Conservation (phyloP, 2,888 invertebrate genomes). For the Ochropacha duplaris region DNA sequence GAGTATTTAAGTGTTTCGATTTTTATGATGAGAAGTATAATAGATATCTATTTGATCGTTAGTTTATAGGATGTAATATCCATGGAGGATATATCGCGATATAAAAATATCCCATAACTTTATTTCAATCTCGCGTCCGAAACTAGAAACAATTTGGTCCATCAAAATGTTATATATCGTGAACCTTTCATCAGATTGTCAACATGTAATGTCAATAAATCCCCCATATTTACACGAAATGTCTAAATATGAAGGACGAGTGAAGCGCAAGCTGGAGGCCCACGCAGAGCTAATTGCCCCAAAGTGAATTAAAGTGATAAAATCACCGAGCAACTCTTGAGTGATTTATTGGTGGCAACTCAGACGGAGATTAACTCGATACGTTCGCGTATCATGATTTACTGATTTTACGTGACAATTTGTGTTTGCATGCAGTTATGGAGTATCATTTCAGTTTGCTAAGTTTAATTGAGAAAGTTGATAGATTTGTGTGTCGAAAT, state of each 20-base stretch:
- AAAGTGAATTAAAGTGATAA: slow-evolving; percentile 54
- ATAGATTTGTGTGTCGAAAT: no score
- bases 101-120: no score
- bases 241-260: slow-evolving; percentile 2
- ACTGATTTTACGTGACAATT: slow-evolving; percentile 12
- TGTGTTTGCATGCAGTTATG: slow-evolving; percentile 2
- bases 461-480: not conserved
- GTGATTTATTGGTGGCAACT: slow-evolving; percentile 37
- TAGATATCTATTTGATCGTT: no score
- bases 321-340: slow-evolving; percentile 36
- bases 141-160: not conserved
- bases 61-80: no score
- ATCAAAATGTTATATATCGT: not conserved
- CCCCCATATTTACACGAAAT: not conserved
- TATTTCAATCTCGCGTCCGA: no score
- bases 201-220: not conserved
- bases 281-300: slow-evolving; percentile 34
- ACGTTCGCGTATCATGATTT: slow-evolving; percentile 19
- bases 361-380: slow-evolving; percentile 29
- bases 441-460: not conserved
- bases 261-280: slow-evolving; percentile 12
- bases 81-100: no score
- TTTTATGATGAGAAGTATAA: no score
- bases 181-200: not conserved
- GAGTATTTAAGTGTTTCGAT: no score